Conservation (phyloP, 2,888 invertebrate genomes). For the Leucoma salicis region DNA sequence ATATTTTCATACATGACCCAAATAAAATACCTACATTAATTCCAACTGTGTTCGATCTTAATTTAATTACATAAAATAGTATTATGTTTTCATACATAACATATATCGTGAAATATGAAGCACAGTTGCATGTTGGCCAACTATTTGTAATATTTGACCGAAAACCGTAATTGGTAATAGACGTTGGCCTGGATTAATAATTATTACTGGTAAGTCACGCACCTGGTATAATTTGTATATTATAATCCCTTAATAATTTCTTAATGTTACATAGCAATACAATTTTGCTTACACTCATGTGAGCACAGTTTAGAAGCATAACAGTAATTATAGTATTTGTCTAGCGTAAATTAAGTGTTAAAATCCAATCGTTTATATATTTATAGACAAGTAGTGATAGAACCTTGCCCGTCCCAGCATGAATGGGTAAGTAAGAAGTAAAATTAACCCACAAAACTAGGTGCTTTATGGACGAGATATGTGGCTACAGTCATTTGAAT, state of each 20-base stretch:
- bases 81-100: constrained; percentile 24
- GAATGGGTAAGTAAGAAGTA: no score
- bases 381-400: no score
- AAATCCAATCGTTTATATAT: no score
- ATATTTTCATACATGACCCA: constrained; percentile 17
- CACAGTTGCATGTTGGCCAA: constrained; percentile 42
- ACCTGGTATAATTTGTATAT: constrained; percentile 19
- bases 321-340: no score
- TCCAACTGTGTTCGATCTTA: constrained; percentile 38
- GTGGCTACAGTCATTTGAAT: no score
- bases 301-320: neutral
- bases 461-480: no score
- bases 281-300: neutral
- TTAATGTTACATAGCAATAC: constrained; percentile 5
- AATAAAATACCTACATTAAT: constrained; percentile 28
- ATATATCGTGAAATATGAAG: constrained; percentile 21
- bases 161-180: constrained; percentile 49
- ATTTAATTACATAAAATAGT: constrained; percentile 27
- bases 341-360: no score
- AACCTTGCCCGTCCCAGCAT: no score
- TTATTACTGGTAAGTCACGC: constrained; percentile 46
- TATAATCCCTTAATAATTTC: constrained; percentile 10
- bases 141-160: constrained; percentile 51
- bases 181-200: constrained; percentile 43
- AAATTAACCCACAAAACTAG: no score